phyloP scores from a whole-genome alignment of 2,113 vertebrate species.

The Alouatta palliata region DNA sequence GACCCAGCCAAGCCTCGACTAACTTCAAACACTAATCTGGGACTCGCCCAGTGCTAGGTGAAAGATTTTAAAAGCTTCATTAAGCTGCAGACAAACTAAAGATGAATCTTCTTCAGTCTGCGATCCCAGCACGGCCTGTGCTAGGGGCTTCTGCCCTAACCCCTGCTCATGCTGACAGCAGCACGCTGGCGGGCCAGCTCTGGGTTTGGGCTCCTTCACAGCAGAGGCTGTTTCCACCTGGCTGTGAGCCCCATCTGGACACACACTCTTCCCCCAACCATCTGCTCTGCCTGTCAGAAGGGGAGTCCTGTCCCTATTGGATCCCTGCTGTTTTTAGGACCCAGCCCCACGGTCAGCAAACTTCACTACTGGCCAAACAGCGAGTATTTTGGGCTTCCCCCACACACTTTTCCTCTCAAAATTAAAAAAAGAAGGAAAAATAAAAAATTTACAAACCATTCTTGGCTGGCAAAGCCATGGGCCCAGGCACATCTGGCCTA shows the following conservation, averaged over 20 bases:
- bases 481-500: neutral
- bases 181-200: rapidly evolving
- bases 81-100: too few species aligned
- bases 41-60: neutral
- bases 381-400: neutral
- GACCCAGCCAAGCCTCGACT: neutral
- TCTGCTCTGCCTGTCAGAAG: neutral
- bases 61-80: neutral
- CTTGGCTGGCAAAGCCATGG: neutral
- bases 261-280: rapidly evolving
- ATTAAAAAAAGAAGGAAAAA: neutral
- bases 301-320: rapidly evolving
- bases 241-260: neutral
- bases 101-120: neutral
- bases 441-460: neutral
- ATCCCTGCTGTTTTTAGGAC: neutral
- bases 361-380: neutral
- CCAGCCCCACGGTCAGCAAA: neutral
- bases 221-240: neutral
- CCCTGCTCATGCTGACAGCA: rapidly evolving
- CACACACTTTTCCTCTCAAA: neutral
- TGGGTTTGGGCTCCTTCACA: rapidly evolving
- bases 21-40: neutral
- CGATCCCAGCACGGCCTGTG: rapidly evolving
- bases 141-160: rapidly evolving